Conservation (phyloP, 2,113 vertebrate species). For the Spea multiplicata region DNA sequence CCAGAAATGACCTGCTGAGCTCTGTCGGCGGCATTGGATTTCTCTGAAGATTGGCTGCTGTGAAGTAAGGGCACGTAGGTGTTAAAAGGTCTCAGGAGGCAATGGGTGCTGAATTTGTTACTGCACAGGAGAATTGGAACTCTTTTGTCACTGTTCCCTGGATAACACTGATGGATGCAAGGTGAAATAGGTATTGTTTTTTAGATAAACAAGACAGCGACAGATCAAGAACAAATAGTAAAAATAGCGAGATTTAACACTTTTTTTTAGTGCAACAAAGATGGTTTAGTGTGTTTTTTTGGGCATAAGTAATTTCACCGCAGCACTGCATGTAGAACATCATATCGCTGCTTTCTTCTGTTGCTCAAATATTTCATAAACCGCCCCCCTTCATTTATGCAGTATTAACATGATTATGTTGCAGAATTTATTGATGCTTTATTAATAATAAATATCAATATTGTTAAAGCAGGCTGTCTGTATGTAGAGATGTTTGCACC, state of each 20-base stretch:
- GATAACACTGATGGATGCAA: conserved; percentile 67
- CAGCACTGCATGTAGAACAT: conserved; percentile 38
- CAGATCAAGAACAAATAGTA: conserved; percentile 62
- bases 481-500: no score
- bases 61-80: conserved; percentile 52
- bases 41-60: conserved; percentile 51
- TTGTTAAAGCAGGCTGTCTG: no score
- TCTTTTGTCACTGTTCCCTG: conserved; percentile 61
- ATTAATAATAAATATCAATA: no score
- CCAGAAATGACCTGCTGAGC: conserved; percentile 30
- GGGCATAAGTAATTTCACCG: no score
- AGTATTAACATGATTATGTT: no score
- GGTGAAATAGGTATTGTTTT: conserved; percentile 67
- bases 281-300: no score
- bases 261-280: no score
- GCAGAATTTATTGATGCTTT: no score
- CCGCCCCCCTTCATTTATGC: no score
- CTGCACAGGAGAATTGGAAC: conserved; percentile 66
- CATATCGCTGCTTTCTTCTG: conserved; percentile 39
- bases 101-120: conserved; percentile 63
- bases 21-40: conserved; percentile 45
- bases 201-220: conserved; percentile 69
- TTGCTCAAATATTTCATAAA: no score
- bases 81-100: conserved; percentile 56
- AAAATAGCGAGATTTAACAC: conserved; percentile 54